Conservation (phyloP, 1,140 invertebrate genomes). For the Bombus soroeensis region DNA sequence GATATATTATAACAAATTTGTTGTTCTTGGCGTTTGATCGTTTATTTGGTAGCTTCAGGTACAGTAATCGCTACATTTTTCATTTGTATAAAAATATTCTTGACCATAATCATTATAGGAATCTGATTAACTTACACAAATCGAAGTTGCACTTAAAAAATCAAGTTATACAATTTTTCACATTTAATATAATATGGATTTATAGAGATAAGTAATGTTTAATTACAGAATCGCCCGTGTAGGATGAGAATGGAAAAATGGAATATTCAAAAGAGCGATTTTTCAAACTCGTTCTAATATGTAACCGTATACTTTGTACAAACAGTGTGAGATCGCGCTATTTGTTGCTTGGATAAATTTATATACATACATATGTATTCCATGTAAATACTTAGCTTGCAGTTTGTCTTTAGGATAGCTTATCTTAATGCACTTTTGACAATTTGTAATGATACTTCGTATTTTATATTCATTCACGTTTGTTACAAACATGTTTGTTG, state of each 20-base stretch:
- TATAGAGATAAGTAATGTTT: not conserved
- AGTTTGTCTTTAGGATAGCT: slow-evolving; percentile 10
- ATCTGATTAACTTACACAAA: not conserved
- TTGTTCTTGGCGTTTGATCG: not conserved
- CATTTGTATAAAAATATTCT: slow-evolving; percentile 38
- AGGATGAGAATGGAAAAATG: not conserved
- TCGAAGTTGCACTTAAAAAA: not conserved
- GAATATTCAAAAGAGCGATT: not conserved
- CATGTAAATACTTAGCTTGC: slow-evolving; percentile 1
- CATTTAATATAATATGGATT: not conserved
- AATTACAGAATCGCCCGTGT: not conserved
- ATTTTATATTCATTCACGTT: slow-evolving; percentile 2
- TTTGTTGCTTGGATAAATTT: slow-evolving; percentile 14
- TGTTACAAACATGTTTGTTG: not conserved
- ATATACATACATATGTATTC: slow-evolving; percentile 1
- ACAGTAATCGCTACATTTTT: slow-evolving; percentile 42
- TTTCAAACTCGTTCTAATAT: not conserved
- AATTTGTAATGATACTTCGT: not conserved
- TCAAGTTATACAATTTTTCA: not conserved
- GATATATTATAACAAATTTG: not conserved
- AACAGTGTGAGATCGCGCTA: slow-evolving; percentile 21
- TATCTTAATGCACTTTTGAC: slow-evolving; percentile 21
- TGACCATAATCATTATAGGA: not conserved
- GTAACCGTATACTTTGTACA: slow-evolving; percentile 9
- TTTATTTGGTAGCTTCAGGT: slow-evolving; percentile 62